Percentiles rank a stretch among this genome's conserved stretches.
These are phyloP conservation scores for Anolis apletophallus DNA, from an alignment of 2,797 vertebrate species.

Conservation along the genomic window DNA sequence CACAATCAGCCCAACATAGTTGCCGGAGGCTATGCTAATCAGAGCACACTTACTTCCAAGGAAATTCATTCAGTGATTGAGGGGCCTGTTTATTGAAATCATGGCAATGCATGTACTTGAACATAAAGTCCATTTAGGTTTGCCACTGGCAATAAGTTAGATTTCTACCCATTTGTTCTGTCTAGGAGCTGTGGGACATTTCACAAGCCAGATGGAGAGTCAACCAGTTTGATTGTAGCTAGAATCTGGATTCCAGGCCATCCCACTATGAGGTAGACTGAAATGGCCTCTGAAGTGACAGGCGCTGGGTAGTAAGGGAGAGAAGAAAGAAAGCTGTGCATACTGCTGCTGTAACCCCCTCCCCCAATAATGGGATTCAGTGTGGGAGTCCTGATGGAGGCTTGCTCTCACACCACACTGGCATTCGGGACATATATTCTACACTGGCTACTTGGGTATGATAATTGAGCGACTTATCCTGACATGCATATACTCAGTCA, in stretches of 20 bases:
- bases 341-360: no score
- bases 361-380: no score
- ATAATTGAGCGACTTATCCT: no score
- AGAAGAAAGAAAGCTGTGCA: not conserved
- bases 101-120: not conserved
- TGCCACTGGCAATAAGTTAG: not conserved
- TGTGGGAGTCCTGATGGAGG: no score
- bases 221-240: not conserved
- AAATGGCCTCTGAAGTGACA: not conserved
- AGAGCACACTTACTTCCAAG: slow-evolving; percentile 1
- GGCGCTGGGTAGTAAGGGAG: not conserved
- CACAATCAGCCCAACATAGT: slow-evolving; percentile 55
- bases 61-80: slow-evolving; percentile 1
- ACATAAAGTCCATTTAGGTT: not conserved
- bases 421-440: no score
- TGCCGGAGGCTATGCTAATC: slow-evolving; percentile 28
- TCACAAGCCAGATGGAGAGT: not conserved
- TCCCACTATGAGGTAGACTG: not conserved
- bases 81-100: not conserved
- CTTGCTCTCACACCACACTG: no score
- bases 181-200: not conserved
- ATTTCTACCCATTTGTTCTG: not conserved
- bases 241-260: not conserved
- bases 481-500: no score
- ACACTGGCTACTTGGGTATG: no score